Evolutionary conservation across 2,113 vertebrate genomes (phyloP).

Genomic region (Pomatostomus ruficeps): DNA sequence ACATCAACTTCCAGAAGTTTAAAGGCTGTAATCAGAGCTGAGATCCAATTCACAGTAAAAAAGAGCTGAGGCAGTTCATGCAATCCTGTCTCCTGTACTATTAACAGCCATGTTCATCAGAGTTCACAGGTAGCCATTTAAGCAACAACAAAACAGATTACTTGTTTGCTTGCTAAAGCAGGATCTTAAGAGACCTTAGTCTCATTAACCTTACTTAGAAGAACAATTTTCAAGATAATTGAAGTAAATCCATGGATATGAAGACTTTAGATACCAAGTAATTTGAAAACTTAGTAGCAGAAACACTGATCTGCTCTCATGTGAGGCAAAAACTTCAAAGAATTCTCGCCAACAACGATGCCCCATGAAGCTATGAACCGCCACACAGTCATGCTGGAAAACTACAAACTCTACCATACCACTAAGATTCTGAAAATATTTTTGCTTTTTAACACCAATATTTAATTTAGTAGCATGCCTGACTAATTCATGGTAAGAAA

Average conservation of each 20-base stretch:
- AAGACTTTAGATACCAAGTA: neutral
- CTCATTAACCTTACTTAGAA: neutral
- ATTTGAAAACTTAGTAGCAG: neutral
- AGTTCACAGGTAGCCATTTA: neutral
- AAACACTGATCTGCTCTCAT: neutral
- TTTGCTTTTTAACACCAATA: neutral
- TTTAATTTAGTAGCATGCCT: neutral
- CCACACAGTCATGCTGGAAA: neutral
- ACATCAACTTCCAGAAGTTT: neutral
- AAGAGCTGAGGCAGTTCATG: neutral
- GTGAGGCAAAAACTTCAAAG: neutral
- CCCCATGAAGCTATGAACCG: neutral
- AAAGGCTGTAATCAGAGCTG: neutral
- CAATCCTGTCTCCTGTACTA: neutral
- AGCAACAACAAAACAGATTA: neutral
- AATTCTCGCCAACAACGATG: neutral
- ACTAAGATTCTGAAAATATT: neutral
- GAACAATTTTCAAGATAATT: neutral
- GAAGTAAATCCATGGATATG: neutral
- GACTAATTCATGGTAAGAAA: neutral
- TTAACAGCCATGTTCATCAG: neutral
- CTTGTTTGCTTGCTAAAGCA: neutral
- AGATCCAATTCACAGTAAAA: neutral
- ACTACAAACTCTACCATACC: neutral
- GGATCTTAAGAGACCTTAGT: neutral